Evolutionary conservation across 2,797 vertebrate genomes (phyloP).

Genomic region (Eidolon dupreanum): DNA sequence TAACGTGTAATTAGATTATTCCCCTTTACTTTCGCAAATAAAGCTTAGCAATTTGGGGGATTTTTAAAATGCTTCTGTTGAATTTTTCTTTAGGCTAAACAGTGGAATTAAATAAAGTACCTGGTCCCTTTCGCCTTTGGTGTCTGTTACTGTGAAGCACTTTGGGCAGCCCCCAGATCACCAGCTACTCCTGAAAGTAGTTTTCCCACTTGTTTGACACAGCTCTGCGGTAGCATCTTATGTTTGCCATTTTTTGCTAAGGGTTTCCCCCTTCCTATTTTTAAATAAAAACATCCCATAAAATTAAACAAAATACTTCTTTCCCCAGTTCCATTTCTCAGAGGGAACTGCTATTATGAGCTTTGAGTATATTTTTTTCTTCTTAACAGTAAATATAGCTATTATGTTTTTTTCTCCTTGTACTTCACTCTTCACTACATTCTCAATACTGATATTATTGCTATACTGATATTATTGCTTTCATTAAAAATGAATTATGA

Average conservation of each 20-base stretch:
- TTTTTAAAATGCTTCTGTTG: neutral
- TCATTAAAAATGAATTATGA: conserved; percentile 29
- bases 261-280: neutral
- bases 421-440: neutral
- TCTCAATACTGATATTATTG: neutral
- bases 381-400: neutral
- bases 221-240: neutral
- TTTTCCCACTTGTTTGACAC: neutral
- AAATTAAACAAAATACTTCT: neutral
- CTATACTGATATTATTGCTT: neutral
- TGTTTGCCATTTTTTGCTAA: neutral
- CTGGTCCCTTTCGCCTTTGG: neutral
- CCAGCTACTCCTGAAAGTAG: neutral
- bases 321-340: neutral
- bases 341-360: neutral
- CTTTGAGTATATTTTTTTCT: neutral
- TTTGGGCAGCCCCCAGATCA: neutral
- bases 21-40: neutral
- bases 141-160: neutral
- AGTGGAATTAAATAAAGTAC: neutral
- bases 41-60: neutral
- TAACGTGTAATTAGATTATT: neutral
- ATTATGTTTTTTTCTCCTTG: neutral
- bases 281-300: neutral
- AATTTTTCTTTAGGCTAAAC: neutral